These are phyloP conservation scores for Chironomus striatipennis DNA, from an alignment of 1,140 invertebrate genomes.

Conservation along the genomic window DNA sequence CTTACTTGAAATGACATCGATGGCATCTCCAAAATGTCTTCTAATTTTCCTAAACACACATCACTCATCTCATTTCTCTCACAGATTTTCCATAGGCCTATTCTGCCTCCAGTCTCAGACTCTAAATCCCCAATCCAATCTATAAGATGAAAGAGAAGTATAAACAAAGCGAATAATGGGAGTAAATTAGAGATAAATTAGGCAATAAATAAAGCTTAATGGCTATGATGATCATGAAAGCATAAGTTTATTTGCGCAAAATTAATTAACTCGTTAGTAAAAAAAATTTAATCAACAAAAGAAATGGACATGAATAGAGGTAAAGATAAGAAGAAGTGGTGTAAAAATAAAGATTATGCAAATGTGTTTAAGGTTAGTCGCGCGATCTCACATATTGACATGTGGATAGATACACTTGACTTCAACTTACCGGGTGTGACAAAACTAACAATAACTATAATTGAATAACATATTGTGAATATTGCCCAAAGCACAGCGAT, in stretches of 20 bases:
- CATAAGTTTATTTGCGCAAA: background rate
- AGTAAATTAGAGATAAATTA: too few species aligned
- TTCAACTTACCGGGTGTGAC: slow-evolving; percentile 60
- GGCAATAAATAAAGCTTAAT: background rate
- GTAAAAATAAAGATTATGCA: too few species aligned
- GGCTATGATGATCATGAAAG: background rate
- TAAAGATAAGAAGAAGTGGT: too few species aligned
- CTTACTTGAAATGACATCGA: slow-evolving; percentile 61
- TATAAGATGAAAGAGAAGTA: slow-evolving; percentile 26
- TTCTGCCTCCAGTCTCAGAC: slow-evolving; percentile 78
- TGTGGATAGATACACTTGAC: background rate
- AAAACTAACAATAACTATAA: slow-evolving; percentile 89
- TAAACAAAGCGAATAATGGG: too few species aligned
- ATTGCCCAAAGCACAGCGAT: slow-evolving; percentile 95
- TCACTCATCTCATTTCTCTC: slow-evolving; percentile 57
- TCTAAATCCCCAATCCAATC: slow-evolving; percentile 85
- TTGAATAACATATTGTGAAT: slow-evolving; percentile 92
- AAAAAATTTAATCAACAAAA: background rate
- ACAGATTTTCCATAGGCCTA: slow-evolving; percentile 86
- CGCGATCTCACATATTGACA: background rate
- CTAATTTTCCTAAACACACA: slow-evolving; percentile 72
- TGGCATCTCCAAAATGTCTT: slow-evolving; percentile 73
- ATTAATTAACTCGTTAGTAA: slow-evolving; percentile 4
- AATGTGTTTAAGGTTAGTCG: too few species aligned
- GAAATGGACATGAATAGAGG: background rate